These are phyloP conservation scores for Acanthopleura granulata DNA, from an alignment of 2,888 invertebrate species.

Conservation along the genomic window DNA sequence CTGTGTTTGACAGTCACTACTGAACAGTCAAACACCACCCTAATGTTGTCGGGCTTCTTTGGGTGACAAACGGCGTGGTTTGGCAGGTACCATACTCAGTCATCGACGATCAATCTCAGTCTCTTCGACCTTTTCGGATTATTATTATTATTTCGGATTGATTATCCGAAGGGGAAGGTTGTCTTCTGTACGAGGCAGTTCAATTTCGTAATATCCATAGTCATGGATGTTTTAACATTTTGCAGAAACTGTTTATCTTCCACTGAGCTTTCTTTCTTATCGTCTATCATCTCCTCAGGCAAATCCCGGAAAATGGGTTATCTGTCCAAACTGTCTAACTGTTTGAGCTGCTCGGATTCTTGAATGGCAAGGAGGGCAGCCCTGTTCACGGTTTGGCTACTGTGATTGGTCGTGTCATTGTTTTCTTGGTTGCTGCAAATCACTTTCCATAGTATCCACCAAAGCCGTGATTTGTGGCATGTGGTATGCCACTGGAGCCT, in stretches of 20 bases:
- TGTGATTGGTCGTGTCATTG: too few relatives aligned
- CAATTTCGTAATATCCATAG: slow-evolving; percentile 22
- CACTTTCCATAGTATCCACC: slow-evolving; percentile 33
- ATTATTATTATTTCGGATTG: slow-evolving; percentile 17
- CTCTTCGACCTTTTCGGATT: slow-evolving; percentile 20
- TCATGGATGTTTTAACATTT: slow-evolving; percentile 21
- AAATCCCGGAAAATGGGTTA: too few relatives aligned
- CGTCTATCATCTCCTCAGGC: slow-evolving; percentile 26
- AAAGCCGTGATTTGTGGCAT: slow-evolving; percentile 27
- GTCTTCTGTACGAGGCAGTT: slow-evolving; percentile 21
- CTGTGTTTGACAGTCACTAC: too few relatives aligned
- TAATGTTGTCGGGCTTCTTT: too few relatives aligned
- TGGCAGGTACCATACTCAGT: slow-evolving; percentile 12
- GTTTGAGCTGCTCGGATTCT: slow-evolving; percentile 21
- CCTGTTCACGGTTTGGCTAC: slow-evolving; percentile 19
- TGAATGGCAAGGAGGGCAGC: slow-evolving; percentile 14
- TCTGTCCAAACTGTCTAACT: slow-evolving; percentile 25
- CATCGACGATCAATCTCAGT: background rate
- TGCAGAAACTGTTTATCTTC: slow-evolving; percentile 23
- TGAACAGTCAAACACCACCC: too few relatives aligned
- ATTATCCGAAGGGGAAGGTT: slow-evolving; percentile 20
- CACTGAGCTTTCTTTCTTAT: slow-evolving; percentile 20
- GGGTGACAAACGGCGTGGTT: too few relatives aligned
- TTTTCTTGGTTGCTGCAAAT: slow-evolving; percentile 14
- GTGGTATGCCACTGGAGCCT: slow-evolving; percentile 30